phyloP scores from a whole-genome alignment of 2,113 vertebrate species.

The Ascaphus truei region DNA sequence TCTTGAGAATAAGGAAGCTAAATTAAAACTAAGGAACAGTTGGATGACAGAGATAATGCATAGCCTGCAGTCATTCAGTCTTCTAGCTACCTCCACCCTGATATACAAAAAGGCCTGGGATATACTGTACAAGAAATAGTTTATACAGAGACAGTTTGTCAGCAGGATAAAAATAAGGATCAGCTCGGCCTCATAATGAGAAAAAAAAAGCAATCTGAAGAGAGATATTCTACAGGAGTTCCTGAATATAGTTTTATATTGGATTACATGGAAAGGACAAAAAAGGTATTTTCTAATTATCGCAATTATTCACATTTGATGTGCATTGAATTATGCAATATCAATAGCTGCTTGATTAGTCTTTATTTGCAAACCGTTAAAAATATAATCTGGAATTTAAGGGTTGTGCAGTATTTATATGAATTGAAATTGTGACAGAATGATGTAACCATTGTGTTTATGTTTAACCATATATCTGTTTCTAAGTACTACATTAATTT shows the following conservation, averaged over 20 bases:
- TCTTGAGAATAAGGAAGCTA: constrained; percentile 71
- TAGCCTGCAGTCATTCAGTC: constrained; percentile 52
- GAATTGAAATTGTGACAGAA: too few relatives aligned
- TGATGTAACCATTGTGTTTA: too few relatives aligned
- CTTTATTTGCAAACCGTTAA: too few relatives aligned
- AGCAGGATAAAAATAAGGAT: constrained; percentile 54
- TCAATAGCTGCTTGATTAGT: too few relatives aligned
- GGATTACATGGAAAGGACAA: constrained; percentile 53
- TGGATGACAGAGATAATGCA: constrained; percentile 46
- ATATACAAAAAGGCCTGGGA: constrained; percentile 46
- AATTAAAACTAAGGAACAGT: constrained; percentile 66
- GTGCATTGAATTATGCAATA: too few relatives aligned
- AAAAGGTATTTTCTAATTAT: constrained; percentile 68
- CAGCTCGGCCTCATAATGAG: constrained; percentile 52
- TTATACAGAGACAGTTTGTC: constrained; percentile 67
- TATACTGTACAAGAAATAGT: constrained; percentile 57
- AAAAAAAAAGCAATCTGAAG: constrained; percentile 51
- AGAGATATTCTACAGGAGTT: constrained; percentile 60
- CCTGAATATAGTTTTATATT: constrained; percentile 60
- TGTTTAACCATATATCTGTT: too few relatives aligned
- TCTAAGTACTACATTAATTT: too few relatives aligned
- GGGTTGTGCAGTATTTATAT: too few relatives aligned
- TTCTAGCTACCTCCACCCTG: constrained; percentile 56
- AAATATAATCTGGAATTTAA: too few relatives aligned
- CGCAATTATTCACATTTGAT: too few relatives aligned